phyloP scores from a whole-genome alignment of 2,888 invertebrate genomes.

The Lomographa bimaculata region DNA sequence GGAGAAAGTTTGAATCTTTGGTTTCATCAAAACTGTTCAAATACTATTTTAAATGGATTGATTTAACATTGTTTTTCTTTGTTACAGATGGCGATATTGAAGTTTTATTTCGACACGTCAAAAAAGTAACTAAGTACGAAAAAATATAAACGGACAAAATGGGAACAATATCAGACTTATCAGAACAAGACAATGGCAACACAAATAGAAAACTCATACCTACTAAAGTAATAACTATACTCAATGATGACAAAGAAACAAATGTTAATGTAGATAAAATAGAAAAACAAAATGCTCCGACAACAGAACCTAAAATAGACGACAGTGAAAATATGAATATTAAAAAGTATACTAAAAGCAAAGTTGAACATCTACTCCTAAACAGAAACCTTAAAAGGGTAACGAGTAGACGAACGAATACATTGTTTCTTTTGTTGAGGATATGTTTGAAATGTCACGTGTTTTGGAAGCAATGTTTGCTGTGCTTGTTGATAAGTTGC shows the following conservation, averaged over 20 bases:
- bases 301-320: background rate
- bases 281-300: background rate
- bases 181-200: background rate
- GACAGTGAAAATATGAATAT: no score
- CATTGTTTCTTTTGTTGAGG: conserved; percentile 71
- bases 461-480: conserved; percentile 47
- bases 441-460: conserved; percentile 41
- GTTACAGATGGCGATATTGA: conserved; percentile 16
- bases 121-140: background rate
- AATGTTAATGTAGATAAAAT: background rate
- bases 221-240: background rate
- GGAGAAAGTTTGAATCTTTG: no score
- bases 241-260: background rate
- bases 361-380: no score
- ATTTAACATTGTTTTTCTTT: no score
- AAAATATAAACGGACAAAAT: conserved; percentile 2
- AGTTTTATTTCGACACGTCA: background rate
- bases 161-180: conserved; percentile 3
- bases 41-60: no score
- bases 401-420: conserved; percentile 66
- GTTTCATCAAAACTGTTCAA: no score
- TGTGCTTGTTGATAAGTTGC: conserved; percentile 48
- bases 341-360: no score
- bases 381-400: conserved; percentile 27
- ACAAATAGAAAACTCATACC: background rate